Conservation (phyloP, 1,140 invertebrate species). For the Drosophila miranda region DNA sequence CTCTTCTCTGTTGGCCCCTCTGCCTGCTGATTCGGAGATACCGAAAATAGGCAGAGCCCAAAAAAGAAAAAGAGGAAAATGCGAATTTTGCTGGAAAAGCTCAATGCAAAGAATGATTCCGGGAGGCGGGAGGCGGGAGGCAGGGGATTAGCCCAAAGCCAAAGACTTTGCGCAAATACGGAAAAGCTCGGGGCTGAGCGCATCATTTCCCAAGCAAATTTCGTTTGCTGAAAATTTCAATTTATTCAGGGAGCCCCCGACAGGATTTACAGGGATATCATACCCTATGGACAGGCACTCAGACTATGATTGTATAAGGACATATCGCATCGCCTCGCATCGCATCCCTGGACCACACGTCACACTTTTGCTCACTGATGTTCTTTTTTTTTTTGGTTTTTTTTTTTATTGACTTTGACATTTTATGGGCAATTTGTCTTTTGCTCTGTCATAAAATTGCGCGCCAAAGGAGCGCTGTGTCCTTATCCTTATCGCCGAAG, state of each 20-base stretch:
- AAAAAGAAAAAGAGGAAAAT: conserved; percentile 14
- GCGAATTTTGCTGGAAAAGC: conserved; percentile 62
- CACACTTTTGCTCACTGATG: conserved; percentile 2
- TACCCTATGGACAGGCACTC: background rate
- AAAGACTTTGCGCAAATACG: conserved; percentile 71
- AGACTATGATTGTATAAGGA: conserved; percentile 15
- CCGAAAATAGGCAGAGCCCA: conserved; percentile 66
- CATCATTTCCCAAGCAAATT: conserved; percentile 53
- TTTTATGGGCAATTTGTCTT: conserved; percentile 72
- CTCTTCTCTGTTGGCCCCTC: too few species aligned
- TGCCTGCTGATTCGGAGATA: conserved; percentile 39
- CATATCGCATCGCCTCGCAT: conserved; percentile 22
- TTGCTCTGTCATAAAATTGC: conserved; percentile 65
- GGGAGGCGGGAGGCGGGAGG: background rate
- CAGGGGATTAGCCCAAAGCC: conserved; percentile 60
- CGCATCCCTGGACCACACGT: conserved; percentile 38
- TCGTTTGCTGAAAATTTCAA: conserved; percentile 50
- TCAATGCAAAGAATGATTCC: conserved; percentile 57
- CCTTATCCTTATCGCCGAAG: conserved; percentile 63
- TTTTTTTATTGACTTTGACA: conserved; percentile 47
- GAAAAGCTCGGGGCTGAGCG: conserved; percentile 70
- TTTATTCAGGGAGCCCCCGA: conserved; percentile 18
- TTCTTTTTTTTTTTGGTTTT: background rate
- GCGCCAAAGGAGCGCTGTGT: conserved; percentile 30
- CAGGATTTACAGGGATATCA: conserved; percentile 30